A percentile compares a stretch with the other conserved stretches of the same genome.
These are phyloP conservation scores for Cephalopholis sonnerati DNA, from an alignment of 2,113 vertebrate species.

Conservation along the genomic window DNA sequence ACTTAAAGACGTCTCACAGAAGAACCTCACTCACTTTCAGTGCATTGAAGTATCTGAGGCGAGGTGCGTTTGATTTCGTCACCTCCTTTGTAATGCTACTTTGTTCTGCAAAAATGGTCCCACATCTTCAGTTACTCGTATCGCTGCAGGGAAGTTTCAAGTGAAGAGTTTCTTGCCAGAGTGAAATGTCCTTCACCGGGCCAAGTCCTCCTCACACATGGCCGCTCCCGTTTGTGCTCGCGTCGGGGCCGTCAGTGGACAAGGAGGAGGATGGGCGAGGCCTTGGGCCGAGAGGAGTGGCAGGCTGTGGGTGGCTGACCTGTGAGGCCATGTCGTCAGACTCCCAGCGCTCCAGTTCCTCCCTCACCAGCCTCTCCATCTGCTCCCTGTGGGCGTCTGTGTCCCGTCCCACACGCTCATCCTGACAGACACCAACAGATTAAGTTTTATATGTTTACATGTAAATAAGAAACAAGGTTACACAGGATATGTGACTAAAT, in stretches of 20 bases:
- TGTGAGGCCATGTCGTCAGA: conserved; percentile 91
- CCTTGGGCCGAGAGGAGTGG: conserved; percentile 84
- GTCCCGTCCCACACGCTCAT: conserved; percentile 91
- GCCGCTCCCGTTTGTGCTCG: conserved; percentile 63
- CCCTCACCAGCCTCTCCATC: conserved; percentile 93
- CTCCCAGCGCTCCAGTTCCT: conserved; percentile 96
- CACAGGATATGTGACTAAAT: background rate
- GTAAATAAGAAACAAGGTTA: background rate
- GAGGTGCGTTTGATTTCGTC: conserved; percentile 32
- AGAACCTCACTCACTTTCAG: conserved; percentile 46
- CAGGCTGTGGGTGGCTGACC: conserved; percentile 86
- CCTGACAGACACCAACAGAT: conserved; percentile 77
- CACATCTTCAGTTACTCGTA: conserved; percentile 18
- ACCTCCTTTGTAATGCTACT: conserved; percentile 25
- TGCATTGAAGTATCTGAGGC: conserved; percentile 55
- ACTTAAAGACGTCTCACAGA: conserved; percentile 13
- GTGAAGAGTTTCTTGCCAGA: conserved; percentile 31
- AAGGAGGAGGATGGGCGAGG: conserved; percentile 90
- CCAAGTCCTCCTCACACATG: conserved; percentile 84
- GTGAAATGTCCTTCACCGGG: conserved; percentile 16
- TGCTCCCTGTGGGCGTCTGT: conserved; percentile 91
- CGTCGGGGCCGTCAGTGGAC: conserved; percentile 89
- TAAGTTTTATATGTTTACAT: background rate
- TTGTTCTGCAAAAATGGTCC: conserved; percentile 29
- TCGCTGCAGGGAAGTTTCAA: conserved; percentile 16